A percentile compares a stretch with the other conserved stretches of the same genome.
Conservation (phyloP, 92 coral and sea anemone genomes). For the Pocillopora meandrina region DNA sequence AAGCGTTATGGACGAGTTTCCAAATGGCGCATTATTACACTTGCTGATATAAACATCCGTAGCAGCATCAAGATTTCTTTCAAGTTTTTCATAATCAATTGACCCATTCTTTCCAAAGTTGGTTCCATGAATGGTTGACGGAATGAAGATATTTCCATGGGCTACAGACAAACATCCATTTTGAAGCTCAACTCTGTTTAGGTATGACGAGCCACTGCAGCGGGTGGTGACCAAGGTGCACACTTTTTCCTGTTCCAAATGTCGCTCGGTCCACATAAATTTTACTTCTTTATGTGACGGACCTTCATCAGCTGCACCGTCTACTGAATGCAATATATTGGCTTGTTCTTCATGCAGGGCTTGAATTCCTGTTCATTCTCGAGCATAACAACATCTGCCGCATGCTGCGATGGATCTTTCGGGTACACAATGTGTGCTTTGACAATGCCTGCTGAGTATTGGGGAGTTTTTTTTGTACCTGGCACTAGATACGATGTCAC, state of each 20-base stretch:
- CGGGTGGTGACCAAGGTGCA: constrained; percentile 61
- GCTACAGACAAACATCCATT: constrained; percentile 45
- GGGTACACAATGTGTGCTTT: constrained; percentile 53
- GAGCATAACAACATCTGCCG: constrained; percentile 35
- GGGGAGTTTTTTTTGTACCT: constrained; percentile 52
- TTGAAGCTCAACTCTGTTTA: constrained; percentile 61
- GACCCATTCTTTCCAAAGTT: constrained; percentile 38
- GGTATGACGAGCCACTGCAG: constrained; percentile 56
- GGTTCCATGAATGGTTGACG: constrained; percentile 53
- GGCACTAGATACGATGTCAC: constrained; percentile 41
- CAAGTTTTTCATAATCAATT: constrained; percentile 41
- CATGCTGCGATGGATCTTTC: constrained; percentile 54
- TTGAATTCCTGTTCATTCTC: constrained; percentile 9
- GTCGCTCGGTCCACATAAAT: constrained; percentile 50
- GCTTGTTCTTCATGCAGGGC: constrained; percentile 24
- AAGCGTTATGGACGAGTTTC: constrained; percentile 31
- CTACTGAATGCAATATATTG: constrained; percentile 47
- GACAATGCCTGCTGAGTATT: constrained; percentile 53
- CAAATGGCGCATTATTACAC: constrained; percentile 51
- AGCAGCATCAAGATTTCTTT: constrained; percentile 52
- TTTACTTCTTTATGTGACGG: constrained; percentile 23
- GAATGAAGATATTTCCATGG: constrained; percentile 42
- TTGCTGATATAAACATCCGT: constrained; percentile 59
- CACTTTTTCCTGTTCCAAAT: constrained; percentile 53
- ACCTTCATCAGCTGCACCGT: constrained; percentile 53